Base-by-base conservation (phyloP, 1,140 invertebrate genomes). In the Drosophila gunungcola region DNA sequence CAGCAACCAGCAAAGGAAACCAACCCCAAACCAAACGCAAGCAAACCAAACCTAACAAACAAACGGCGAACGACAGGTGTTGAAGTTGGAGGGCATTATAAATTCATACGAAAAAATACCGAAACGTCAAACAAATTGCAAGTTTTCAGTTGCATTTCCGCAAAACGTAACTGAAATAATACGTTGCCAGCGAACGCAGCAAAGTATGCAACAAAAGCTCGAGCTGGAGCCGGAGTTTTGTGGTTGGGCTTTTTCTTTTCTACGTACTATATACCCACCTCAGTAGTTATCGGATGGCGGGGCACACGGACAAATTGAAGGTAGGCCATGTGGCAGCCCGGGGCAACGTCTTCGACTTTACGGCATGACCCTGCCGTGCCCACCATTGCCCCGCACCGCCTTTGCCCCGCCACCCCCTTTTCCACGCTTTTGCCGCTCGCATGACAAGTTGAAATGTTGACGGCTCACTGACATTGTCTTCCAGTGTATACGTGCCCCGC, bases 81-180 rank as follows among this genome's bases (percentile, higher is more conserved):
- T 88, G 83, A 88, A 83, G 79, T 83, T 67, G 60, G 60, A 63
- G 63, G 60, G 76, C 84, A 89, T 88, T 89, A 89, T 83, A 89
- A 88, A 88, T 88, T 79, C 83, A 88, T 77, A 89, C 72, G 67
- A 83, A 88, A 72, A 78, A 88, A 88, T 88, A 88, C 63, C 84
- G 56, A 83, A 88, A 88, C 83, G 83, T 88, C 83, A 88, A 88
- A 88, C 83, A 88, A 88, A 88, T 88, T 88, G 83, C 83, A 89
- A 88, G 84, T 88, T 88, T 88, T 89, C 84, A 88, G 83, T 88
- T 88, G 84, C 83, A 89, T 89, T 88, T 88, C 83, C 83, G 83
- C 83, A 89, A 88, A 83, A 89, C 84, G 83, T 84, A 83, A 76
- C 79, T 89, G 80, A 88, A 88, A 88, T 88, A 88, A 88, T 88